Evolutionary conservation across 2,888 invertebrate genomes (phyloP), one percentile per base, ranked within the genome.

Genomic region (Salpingus planirostris): DNA sequence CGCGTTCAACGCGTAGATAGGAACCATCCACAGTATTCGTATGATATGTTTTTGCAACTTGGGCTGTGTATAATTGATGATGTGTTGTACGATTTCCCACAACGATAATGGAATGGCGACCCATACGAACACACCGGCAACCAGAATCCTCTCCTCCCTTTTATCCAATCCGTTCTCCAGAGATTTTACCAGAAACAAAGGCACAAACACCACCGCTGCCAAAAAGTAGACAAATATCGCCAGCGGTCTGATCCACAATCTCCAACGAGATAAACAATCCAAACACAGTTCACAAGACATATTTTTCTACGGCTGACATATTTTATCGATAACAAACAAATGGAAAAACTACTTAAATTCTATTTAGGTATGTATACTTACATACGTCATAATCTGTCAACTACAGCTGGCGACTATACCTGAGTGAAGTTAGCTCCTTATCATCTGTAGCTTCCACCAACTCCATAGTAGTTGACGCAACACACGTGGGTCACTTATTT

Each of bases 1-100:
- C 45, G 93, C 91, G 76, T 95, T 92, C 5, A 89, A 65, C 22
- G 92, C 90, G 71, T 95, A 95, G 52, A 95, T 92, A 39, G 95
- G 95, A 31, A 95, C 93, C 95, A 95, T 95, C 92, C 93, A 93
- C 47, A 95, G 62, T 62, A 95, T 86, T 62, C 93, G 80, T 47
- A 95, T 91, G 40, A 96, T 89, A 65, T 92, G 88, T 65, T 91
- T 89, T 57, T 95, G 95, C 46, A 95, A 68, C 47, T 78, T 80
- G 10, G 95, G 93, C 57, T 91, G 86, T 0, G 87, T 91, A 56
- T 91, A 95, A 63, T 93, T 84, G 33, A 92, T 81, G 58, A 93
- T 78, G 66, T 96, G 95, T 62, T 92, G 89, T 25, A 86, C 80
- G 52, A 96, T 95, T 66, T 92, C 90, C 84, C 91, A 95, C 51